phyloP scores from a whole-genome alignment of 2,888 invertebrate genomes.

The Himalopsyche japonica region DNA sequence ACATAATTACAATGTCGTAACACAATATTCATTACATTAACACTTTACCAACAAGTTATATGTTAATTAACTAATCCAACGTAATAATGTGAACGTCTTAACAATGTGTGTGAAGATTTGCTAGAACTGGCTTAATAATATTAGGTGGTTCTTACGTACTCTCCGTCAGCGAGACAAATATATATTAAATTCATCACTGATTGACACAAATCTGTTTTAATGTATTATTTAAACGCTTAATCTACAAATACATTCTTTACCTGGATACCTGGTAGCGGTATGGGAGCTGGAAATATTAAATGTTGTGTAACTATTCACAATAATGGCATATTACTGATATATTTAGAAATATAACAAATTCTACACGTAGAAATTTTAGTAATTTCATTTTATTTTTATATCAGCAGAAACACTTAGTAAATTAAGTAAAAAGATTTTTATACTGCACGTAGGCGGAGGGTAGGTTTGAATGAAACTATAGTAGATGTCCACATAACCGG shows the following conservation, averaged over 20 bases:
- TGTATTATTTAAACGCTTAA: slow-evolving; percentile 4
- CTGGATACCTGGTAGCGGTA: background rate
- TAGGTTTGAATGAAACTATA: too few relatives aligned
- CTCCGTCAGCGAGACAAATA: background rate
- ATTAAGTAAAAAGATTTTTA: background rate
- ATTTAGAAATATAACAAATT: background rate
- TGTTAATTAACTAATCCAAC: slow-evolving; percentile 15
- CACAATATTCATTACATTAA: slow-evolving; percentile 21
- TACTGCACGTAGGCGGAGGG: too few relatives aligned
- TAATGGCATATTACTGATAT: background rate
- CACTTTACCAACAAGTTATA: slow-evolving; percentile 30
- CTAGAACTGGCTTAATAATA: background rate
- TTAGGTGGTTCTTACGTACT: background rate
- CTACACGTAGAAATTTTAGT: background rate
- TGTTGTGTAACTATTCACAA: background rate
- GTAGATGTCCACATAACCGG: too few relatives aligned
- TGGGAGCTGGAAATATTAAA: background rate
- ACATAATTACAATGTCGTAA: slow-evolving; percentile 13
- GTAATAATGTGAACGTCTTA: background rate
- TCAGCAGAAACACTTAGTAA: background rate
- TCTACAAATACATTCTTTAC: background rate
- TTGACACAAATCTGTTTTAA: slow-evolving; percentile 10
- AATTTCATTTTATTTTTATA: background rate
- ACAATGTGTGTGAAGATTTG: background rate
- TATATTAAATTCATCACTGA: slow-evolving; percentile 5